Evolutionary conservation across 1,140 invertebrate species (phyloP).

Genomic region (Bombus confusus): DNA sequence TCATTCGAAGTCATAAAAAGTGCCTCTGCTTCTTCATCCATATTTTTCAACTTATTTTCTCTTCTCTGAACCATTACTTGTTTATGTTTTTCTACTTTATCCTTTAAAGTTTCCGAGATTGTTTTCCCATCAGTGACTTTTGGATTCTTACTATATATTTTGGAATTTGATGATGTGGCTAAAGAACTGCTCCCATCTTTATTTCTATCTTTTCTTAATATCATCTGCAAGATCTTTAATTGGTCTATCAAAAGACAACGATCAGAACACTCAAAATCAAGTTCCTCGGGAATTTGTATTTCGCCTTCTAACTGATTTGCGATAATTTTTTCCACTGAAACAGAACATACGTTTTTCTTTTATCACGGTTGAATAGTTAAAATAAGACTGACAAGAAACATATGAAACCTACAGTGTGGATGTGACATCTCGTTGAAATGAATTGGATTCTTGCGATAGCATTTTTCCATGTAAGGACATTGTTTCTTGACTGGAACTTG

Average conservation of each 20-base stretch:
- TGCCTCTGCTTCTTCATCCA: slow-evolving; percentile 61
- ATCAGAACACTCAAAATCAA: slow-evolving; percentile 74
- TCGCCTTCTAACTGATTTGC: slow-evolving; percentile 63
- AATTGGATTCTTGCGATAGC: slow-evolving; percentile 91
- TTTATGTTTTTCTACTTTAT: slow-evolving; percentile 71
- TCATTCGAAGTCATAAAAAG: slow-evolving; percentile 25
- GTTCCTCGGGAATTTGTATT: slow-evolving; percentile 68
- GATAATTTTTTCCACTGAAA: slow-evolving; percentile 77
- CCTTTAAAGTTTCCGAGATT: slow-evolving; percentile 56
- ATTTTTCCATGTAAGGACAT: slow-evolving; percentile 81
- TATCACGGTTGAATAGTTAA: no score
- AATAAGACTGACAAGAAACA: neutral
- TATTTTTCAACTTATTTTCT: slow-evolving; percentile 64
- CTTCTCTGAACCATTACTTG: slow-evolving; percentile 50
- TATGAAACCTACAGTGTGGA: slow-evolving; percentile 85
- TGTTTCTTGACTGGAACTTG: slow-evolving; percentile 61
- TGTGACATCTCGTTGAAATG: slow-evolving; percentile 92
- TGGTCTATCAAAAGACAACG: slow-evolving; percentile 72
- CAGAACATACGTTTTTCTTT: neutral
- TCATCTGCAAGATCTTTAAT: slow-evolving; percentile 77
- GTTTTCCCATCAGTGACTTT: neutral
- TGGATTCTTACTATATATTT: neutral
- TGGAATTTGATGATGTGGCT: slow-evolving; percentile 26
- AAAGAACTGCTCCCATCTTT: slow-evolving; percentile 31
- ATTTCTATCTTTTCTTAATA: slow-evolving; percentile 72